Evolutionary conservation across 2,888 invertebrate species (phyloP), one percentile per base, ranked within the genome.

Genomic region (Ophion slaviceki): DNA sequence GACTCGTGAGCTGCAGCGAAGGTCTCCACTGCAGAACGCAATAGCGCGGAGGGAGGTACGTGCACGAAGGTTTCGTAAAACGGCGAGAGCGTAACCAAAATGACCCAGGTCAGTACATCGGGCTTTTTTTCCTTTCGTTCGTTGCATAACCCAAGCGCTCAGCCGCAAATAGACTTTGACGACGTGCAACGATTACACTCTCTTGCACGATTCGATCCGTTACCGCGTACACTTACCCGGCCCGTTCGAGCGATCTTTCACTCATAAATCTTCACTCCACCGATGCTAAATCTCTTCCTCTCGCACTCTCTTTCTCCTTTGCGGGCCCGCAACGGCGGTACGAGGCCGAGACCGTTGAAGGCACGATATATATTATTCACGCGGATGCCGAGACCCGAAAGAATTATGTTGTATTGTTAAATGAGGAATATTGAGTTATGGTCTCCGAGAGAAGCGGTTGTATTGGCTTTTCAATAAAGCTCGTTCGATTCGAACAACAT

Each of bases 21-120:
- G 66, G 40, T 67, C 74, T 67, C 40, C 6, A 40, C 11, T 17
- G 53, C 24, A 47, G 28, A 47, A 32, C 20, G 53, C 66, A 20
- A 66, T 47, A 32, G 36, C 57, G 11, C 14, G 28, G 32, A 71
- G 24, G 24, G 24, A 28, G 2, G 28, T n/a, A n/a, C 14, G 40
- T 24, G 68, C 40, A 78, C 45, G 57, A 68, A 68, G 68, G 68
- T 78, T 78, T 78, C 59, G 67, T 20, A 66, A 67, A 74, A 32
- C 59, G 47, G 20, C 61, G 36, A 80, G 75, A 80, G 61, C 71
- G 66, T 66, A 59, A 79, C 59, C 75, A 71, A 80, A 85, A 66
- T 85, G 82, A 78, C 82, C 71, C 85, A 82, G 82, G 85, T 85
- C 85, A 85, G 79, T 77, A 57, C 77, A 28, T 61, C 66, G 24